Percentiles rank a stretch among this genome's conserved stretches.
phyloP scores from a whole-genome alignment of 2,888 invertebrate species.

The Dicyrtomina minuta region DNA sequence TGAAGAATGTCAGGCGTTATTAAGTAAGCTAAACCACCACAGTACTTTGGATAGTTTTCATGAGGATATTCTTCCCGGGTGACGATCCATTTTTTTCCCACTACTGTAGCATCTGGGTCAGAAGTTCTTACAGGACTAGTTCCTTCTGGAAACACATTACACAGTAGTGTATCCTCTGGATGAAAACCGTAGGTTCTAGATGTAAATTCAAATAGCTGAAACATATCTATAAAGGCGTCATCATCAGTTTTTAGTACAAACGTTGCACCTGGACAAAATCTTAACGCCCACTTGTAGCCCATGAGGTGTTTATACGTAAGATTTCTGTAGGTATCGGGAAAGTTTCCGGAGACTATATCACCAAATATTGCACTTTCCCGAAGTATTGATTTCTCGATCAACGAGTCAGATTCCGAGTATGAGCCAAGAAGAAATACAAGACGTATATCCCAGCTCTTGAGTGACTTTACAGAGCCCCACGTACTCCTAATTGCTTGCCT shows the following conservation, averaged over 20 bases:
- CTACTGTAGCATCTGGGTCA: constrained; percentile 4
- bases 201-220: constrained; percentile 48
- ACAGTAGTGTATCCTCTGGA: constrained; percentile 49
- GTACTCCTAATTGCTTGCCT: constrained; percentile 55
- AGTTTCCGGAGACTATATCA: constrained; percentile 51
- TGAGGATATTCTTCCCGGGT: constrained; percentile 53
- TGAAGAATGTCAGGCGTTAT: constrained; percentile 52
- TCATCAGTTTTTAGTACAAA: constrained; percentile 54
- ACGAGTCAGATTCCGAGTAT: constrained; percentile 9
- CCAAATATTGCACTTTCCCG: constrained; percentile 52
- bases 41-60: constrained; percentile 54
- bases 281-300: constrained; percentile 53
- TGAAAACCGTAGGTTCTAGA: constrained; percentile 46
- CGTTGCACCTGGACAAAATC: constrained; percentile 50
- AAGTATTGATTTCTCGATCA: constrained; percentile 47
- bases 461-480: constrained; percentile 54
- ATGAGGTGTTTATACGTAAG: constrained; percentile 54
- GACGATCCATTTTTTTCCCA: constrained; percentile 54
- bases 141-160: constrained; percentile 53
- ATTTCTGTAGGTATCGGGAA: constrained; percentile 54
- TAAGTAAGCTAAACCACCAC: constrained; percentile 55
- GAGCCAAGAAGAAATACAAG: constrained; percentile 51
- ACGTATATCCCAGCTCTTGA: constrained; percentile 47
- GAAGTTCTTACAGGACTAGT: constrained; percentile 47
- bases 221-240: constrained; percentile 54